phyloP scores from a whole-genome alignment of 2,797 vertebrate genomes.

The Acipenser transmontanus region DNA sequence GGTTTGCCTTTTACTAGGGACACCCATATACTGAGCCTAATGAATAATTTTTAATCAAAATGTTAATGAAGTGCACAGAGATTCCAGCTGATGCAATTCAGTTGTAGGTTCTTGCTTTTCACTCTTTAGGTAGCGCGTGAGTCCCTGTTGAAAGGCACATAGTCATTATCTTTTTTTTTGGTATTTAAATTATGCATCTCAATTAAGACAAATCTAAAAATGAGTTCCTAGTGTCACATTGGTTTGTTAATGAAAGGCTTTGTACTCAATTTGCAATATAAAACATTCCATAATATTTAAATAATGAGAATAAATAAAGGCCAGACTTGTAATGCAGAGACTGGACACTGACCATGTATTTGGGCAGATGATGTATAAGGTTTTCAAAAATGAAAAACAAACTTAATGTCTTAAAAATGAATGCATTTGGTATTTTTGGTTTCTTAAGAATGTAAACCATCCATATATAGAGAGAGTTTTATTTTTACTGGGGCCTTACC shows the following conservation, averaged over 20 bases:
- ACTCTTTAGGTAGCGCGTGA: conserved; percentile 2
- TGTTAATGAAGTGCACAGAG: conserved; percentile 34
- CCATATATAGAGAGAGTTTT: too few species aligned
- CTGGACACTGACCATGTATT: too few species aligned
- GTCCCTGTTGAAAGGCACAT: background rate
- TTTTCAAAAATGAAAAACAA: too few species aligned
- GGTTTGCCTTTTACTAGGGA: conserved; percentile 21
- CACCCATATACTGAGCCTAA: conserved; percentile 21
- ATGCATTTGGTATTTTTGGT: too few species aligned
- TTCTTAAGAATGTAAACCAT: too few species aligned
- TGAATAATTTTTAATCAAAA: conserved; percentile 29
- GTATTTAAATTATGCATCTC: conserved; percentile 7
- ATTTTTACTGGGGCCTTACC: too few species aligned
- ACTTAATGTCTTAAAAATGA: too few species aligned
- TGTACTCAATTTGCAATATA: background rate
- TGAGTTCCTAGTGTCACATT: conserved; percentile 1
- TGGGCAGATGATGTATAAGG: too few species aligned
- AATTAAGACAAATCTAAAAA: conserved; percentile 11
- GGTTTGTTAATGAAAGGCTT: background rate
- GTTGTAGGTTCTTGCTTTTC: conserved; percentile 3
- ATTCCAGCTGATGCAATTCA: conserved; percentile 25
- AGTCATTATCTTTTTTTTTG: conserved; percentile 9
- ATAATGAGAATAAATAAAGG: background rate
- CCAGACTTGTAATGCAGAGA: background rate
- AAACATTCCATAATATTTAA: background rate